Percentiles rank a stretch among this genome's conserved stretches.
Conservation (phyloP, 2,113 vertebrate genomes). For the Xiphophorus maculatus region DNA sequence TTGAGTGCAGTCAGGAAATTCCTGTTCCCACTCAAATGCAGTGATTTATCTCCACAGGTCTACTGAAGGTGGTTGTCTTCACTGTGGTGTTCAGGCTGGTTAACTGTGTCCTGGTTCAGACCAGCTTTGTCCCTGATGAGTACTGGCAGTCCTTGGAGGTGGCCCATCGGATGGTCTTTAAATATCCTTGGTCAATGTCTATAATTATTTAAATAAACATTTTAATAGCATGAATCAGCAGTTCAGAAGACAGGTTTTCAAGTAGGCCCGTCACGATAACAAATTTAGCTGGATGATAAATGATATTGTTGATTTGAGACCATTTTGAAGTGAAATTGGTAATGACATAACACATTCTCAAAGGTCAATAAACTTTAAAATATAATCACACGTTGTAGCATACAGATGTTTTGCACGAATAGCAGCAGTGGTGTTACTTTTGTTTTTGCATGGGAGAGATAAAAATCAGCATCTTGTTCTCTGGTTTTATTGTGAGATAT, state of each 20-base stretch:
- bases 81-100: slow-evolving; percentile 80
- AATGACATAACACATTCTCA: too few species aligned
- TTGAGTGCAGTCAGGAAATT: background rate
- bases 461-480: background rate
- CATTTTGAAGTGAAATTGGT: too few species aligned
- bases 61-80: slow-evolving; percentile 74
- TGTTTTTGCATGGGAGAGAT: background rate
- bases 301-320: too few species aligned
- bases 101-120: slow-evolving; percentile 92
- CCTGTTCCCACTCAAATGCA: background rate
- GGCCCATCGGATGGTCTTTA: slow-evolving; percentile 92
- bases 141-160: slow-evolving; percentile 97
- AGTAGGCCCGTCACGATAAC: too few species aligned
- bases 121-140: slow-evolving; percentile 96
- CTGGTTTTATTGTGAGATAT: background rate
- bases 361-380: too few species aligned
- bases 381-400: background rate
- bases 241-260: too few species aligned
- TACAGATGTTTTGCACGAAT: background rate
- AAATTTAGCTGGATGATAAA: too few species aligned
- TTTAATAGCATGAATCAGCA: too few species aligned
- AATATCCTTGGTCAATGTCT: slow-evolving; percentile 86
- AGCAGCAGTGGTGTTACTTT: background rate
- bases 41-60: slow-evolving; percentile 70
- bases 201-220: too few species aligned